Percentiles rank a stretch among this genome's conserved stretches.
phyloP scores from a whole-genome alignment of 2,888 invertebrate species.

The Brassicogethes aeneus region DNA sequence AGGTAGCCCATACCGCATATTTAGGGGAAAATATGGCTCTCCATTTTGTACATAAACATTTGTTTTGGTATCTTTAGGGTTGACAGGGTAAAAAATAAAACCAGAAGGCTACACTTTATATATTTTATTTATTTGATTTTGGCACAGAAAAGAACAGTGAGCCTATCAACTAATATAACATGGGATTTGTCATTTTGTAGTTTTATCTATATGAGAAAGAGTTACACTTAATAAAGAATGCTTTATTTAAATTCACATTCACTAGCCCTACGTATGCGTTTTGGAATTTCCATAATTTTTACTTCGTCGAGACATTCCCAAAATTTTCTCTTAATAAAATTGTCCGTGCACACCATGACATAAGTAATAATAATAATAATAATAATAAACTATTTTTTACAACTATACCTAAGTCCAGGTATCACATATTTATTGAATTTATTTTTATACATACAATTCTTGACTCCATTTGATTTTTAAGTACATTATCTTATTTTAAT shows the following conservation, averaged over 20 bases:
- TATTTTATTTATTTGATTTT: constrained; percentile 39
- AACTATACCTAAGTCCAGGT: constrained; percentile 32
- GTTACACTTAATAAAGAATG: constrained; percentile 33
- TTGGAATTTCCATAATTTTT: constrained; percentile 30
- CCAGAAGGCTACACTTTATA: constrained; percentile 24
- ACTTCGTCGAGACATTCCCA: background rate
- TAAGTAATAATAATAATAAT: background rate
- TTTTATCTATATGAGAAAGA: constrained; percentile 34
- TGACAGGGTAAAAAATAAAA: no score
- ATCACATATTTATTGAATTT: constrained; percentile 27
- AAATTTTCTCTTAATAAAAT: background rate
- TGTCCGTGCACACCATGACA: background rate
- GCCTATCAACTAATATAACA: constrained; percentile 38
- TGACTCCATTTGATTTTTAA: constrained; percentile 2
- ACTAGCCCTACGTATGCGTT: constrained; percentile 40
- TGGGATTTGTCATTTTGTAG: constrained; percentile 32
- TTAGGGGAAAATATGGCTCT: constrained; percentile 35
- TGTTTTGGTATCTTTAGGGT: no score
- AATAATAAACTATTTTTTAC: constrained; percentile 2
- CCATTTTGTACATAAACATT: no score
- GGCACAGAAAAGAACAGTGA: constrained; percentile 43
- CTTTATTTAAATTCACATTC: constrained; percentile 28
- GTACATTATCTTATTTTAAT: constrained; percentile 1
- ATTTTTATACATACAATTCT: background rate
- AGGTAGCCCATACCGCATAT: constrained; percentile 40